Evolutionary conservation across 2,113 vertebrate genomes (phyloP).

Genomic region (Urocitellus parryii): DNA sequence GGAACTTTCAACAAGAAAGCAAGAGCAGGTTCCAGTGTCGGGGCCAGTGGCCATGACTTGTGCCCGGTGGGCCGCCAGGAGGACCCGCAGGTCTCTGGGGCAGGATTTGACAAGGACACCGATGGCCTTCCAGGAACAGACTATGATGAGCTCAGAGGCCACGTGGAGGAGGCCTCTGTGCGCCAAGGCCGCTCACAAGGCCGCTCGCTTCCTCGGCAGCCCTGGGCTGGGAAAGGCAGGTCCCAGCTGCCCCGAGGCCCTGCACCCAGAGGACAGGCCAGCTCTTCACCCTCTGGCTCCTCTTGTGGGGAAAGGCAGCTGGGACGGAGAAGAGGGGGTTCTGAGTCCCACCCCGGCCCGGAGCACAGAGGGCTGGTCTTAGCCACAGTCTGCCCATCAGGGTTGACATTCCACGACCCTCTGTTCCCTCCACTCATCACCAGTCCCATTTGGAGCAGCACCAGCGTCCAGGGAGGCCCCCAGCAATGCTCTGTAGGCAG

Average conservation of each 20-base stretch:
- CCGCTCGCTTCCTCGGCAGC: neutral
- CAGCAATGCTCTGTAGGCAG: neutral
- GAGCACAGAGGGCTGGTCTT: neutral
- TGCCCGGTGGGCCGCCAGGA: neutral
- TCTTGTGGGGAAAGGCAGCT: neutral
- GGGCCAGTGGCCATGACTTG: fast-evolving
- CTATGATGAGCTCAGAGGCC: fast-evolving
- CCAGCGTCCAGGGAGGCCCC: neutral
- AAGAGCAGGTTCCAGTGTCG: fast-evolving
- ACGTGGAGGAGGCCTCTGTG: fast-evolving
- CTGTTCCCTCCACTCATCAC: neutral
- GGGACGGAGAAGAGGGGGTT: neutral
- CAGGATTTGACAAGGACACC: neutral
- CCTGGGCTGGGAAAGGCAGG: neutral
- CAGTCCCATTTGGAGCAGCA: neutral
- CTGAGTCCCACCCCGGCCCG: too few relatives aligned
- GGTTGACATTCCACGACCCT: neutral
- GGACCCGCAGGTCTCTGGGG: neutral
- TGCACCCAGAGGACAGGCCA: too few relatives aligned
- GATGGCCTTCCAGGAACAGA: fast-evolving
- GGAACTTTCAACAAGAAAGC: neutral
- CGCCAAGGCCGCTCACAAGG: neutral
- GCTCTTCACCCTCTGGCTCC: neutral
- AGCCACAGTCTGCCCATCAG: neutral
- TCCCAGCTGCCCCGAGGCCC: neutral